Base-by-base conservation (phyloP, 2,888 invertebrate genomes). In the Maniola hyperantus region DNA sequence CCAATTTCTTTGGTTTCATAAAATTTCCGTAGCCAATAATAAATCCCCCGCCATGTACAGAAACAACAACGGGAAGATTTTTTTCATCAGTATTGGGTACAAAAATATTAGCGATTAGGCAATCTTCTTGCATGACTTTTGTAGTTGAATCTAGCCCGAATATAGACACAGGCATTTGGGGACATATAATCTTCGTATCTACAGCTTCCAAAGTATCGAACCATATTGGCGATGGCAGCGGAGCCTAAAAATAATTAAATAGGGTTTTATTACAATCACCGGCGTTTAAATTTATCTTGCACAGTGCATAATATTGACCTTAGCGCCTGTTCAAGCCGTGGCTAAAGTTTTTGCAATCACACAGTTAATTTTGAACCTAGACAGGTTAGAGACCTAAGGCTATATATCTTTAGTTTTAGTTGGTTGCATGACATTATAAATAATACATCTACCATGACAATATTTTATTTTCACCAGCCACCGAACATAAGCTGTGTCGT, bases 11-110 rank as follows among this genome's bases (percentile, higher is more conserved):
- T 2, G 75, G 77, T 54, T 74, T 72, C 0, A 75, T 5, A n/a
- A 63, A 65, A 64, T 82, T 75, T 5, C 88, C 85, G 36, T 68
- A 76, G 6, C 89, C 90, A 1, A 77, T 54, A 72, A 85, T 77
- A 68, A 82, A 91, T 4, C 79, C 87, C 5, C 92, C 92, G 20
- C 91, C 91, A 61, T 92, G 92, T 1, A 92, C 76, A 57, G 80
- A 77, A 13, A 91, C 84, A 46, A 90, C 71, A 1, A 92, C 91
- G 2, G 91, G 84, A 7, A 77, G 57, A 48, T 72, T 71, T 0
- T 65, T 70, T 39, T 72, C 66, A n/a, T 69, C 57, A 6, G 73
- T 77, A n/a, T 75, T 69, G 6, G 79, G 80, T 0, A 76, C 75
- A 62, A 70, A 77, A 76, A 79, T 57, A 39, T 76, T 79, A 6